Percentiles rank a stretch among this genome's conserved stretches.
phyloP scores from a whole-genome alignment of 2,888 invertebrate genomes.

The Coenonympha glycerion region DNA sequence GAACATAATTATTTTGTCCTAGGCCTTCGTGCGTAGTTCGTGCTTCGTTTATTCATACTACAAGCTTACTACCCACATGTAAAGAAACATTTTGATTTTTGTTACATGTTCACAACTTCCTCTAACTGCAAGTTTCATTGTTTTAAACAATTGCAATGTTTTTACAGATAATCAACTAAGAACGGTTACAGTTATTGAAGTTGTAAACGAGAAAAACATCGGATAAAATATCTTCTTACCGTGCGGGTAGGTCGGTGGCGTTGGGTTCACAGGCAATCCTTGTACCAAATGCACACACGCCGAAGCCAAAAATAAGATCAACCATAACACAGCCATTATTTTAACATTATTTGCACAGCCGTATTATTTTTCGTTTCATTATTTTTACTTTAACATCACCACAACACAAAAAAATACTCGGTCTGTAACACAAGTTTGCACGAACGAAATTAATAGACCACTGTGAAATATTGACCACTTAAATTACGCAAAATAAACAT shows the following conservation, averaged over 20 bases:
- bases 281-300: conserved; percentile 59
- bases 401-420: conserved; percentile 73
- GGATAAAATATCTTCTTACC: conserved; percentile 57
- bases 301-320: conserved; percentile 69
- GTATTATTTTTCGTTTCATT: conserved; percentile 69
- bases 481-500: conserved; percentile 48
- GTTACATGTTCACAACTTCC: neutral
- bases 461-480: conserved; percentile 43
- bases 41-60: neutral
- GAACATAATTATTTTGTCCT: neutral
- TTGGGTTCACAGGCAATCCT: conserved; percentile 64
- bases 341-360: conserved; percentile 69
- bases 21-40: neutral
- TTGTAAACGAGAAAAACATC: conserved; percentile 28
- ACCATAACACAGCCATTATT: conserved; percentile 68
- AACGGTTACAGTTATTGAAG: neutral
- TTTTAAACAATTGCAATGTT: neutral
- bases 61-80: neutral
- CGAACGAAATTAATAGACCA: conserved; percentile 45
- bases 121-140: neutral
- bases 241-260: conserved; percentile 69
- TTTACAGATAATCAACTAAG: neutral
- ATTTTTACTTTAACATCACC: conserved; percentile 69
- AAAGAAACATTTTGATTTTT: neutral
- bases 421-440: conserved; percentile 68